A percentile compares a stretch with the other conserved stretches of the same genome.
Conservation (phyloP, 1,140 invertebrate genomes). For the Dysdera silvatica region DNA sequence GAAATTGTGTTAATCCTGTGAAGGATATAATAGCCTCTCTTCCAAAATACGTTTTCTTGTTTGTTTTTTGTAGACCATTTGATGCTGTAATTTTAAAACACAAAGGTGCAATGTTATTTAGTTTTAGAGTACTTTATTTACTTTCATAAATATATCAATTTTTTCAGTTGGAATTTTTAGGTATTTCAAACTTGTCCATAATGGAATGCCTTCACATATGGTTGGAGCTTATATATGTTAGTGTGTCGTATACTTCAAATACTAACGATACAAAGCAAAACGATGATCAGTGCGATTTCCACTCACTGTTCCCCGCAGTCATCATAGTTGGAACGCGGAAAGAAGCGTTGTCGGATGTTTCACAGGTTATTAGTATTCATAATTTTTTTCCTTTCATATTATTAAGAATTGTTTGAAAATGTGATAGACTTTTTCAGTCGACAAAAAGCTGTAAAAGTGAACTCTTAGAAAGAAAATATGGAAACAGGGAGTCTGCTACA, state of each 20-base stretch:
- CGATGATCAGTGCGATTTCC: conserved; percentile 16
- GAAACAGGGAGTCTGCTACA: too few species aligned
- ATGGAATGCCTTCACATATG: conserved; percentile 31
- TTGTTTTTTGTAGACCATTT: too few species aligned
- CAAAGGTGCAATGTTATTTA: not conserved
- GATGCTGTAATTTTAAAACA: not conserved
- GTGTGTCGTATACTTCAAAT: conserved; percentile 15
- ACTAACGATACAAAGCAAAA: conserved; percentile 15
- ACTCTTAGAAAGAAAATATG: too few species aligned
- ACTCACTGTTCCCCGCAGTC: conserved; percentile 42
- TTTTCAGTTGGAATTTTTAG: conserved; percentile 11
- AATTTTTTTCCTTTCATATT: too few species aligned
- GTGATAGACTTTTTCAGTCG: too few species aligned
- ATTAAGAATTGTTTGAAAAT: too few species aligned
- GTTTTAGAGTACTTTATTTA: not conserved
- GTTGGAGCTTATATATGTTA: conserved; percentile 32
- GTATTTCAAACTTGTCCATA: conserved; percentile 2
- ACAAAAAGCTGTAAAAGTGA: too few species aligned
- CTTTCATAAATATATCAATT: not conserved
- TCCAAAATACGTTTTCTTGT: too few species aligned
- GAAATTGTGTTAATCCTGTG: too few species aligned
- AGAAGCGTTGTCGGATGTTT: too few species aligned
- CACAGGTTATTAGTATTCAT: too few species aligned
- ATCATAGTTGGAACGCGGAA: conserved; percentile 45
- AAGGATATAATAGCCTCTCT: too few species aligned